Percentiles rank a stretch among this genome's conserved stretches.
Evolutionary conservation across 2,797 vertebrate species (phyloP).

Genomic region (Otolemur crassicaudatus): DNA sequence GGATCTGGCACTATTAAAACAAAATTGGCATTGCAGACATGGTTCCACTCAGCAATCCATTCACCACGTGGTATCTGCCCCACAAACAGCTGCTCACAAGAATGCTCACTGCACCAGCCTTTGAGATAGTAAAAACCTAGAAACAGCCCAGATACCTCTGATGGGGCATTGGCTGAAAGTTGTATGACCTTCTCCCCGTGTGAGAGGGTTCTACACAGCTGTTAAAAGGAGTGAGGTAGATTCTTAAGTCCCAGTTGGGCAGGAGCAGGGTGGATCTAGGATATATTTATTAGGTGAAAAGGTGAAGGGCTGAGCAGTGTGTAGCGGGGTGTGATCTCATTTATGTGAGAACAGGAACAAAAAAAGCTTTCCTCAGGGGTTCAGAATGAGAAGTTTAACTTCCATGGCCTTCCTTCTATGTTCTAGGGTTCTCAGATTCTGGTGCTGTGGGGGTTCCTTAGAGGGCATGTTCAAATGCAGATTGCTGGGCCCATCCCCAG

Average conservation of each 20-base stretch:
- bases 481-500: accelerated
- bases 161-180: neutral
- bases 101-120: neutral
- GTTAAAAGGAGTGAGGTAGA: neutral
- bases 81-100: neutral
- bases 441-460: neutral
- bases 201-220: neutral
- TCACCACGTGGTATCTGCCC: no score
- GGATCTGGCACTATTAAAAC: neutral
- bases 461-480: neutral
- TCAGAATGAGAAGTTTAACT: neutral
- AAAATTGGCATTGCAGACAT: neutral
- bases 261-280: neutral
- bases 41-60: neutral
- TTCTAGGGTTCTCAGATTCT: neutral
- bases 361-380: accelerated
- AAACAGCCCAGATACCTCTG: neutral
- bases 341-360: neutral
- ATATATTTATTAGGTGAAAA: neutral
- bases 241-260: neutral
- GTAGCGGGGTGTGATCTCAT: neutral
- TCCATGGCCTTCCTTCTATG: neutral
- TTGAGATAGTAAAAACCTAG: neutral
- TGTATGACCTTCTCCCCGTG: no score
- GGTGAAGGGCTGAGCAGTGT: neutral